These are phyloP conservation scores for Megamerina dolium DNA, from an alignment of 2,888 invertebrate species.

Conservation along the genomic window DNA sequence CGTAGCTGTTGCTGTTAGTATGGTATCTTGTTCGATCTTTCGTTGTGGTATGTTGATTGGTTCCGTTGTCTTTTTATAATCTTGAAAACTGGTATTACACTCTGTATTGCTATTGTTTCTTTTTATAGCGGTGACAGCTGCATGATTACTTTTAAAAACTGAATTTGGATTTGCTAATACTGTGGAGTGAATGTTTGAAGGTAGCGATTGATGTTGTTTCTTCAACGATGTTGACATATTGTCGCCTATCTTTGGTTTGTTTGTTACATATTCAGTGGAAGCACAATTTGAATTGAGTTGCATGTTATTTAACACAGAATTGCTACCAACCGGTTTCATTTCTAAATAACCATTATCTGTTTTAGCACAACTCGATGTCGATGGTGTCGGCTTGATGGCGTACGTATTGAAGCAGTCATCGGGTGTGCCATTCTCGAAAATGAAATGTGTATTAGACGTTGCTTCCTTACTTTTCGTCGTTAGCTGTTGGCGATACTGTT, in stretches of 20 bases:
- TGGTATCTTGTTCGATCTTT: not conserved
- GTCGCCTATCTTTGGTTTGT: conserved; percentile 1
- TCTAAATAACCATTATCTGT: conserved; percentile 55
- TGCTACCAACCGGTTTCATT: conserved; percentile 53
- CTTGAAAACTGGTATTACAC: no score
- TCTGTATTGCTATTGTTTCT: no score
- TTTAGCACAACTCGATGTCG: not conserved
- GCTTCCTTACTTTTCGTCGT: not conserved
- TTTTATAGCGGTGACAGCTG: no score
- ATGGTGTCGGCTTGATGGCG: not conserved
- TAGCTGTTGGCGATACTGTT: not conserved
- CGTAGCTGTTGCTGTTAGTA: not conserved
- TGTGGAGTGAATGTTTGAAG: conserved; percentile 2
- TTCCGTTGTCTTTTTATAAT: no score
- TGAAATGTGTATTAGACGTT: not conserved
- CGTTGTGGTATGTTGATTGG: no score
- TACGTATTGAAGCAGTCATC: no score
- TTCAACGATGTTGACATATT: not conserved
- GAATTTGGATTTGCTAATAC: conserved; percentile 9
- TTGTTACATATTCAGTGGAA: not conserved
- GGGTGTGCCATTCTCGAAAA: no score
- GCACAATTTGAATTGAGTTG: no score
- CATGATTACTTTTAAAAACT: no score
- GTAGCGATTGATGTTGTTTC: no score
- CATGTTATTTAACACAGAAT: conserved; percentile 4